Percentiles rank a stretch among this genome's conserved stretches.
Evolutionary conservation across 2,797 vertebrate species (phyloP).

Genomic region (Spizella passerina): DNA sequence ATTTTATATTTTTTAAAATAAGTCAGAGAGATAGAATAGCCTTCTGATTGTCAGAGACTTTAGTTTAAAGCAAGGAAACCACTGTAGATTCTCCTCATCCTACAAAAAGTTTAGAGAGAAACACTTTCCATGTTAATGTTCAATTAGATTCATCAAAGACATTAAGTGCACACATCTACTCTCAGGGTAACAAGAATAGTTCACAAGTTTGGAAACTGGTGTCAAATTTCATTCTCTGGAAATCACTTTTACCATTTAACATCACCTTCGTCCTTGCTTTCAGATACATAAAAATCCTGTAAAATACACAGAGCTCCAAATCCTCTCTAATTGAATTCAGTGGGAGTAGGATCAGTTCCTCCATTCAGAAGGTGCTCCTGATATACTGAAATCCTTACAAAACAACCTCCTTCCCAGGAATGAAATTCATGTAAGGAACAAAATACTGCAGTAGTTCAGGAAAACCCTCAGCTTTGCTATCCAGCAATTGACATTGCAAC

Average conservation of each 20-base stretch:
- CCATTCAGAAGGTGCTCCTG: neutral
- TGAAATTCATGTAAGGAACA: neutral
- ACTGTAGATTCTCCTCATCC: neutral
- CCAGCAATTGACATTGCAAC: neutral
- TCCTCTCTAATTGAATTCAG: neutral
- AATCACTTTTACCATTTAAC: neutral
- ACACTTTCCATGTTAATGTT: neutral
- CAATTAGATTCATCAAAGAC: neutral
- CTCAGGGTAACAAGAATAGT: neutral
- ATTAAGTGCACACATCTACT: neutral
- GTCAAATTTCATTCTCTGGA: neutral
- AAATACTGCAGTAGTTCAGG: neutral
- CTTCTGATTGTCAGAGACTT: conserved; percentile 42
- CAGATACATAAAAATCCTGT: neutral
- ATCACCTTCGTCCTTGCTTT: neutral
- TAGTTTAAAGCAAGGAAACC: conserved; percentile 50
- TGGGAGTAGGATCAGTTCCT: neutral
- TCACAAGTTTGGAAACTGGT: neutral
- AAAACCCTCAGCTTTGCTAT: neutral
- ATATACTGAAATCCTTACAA: neutral
- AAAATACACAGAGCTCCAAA: conserved; percentile 9
- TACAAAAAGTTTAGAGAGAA: neutral
- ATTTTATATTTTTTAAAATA: conserved; percentile 30
- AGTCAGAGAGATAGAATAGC: conserved; percentile 20
- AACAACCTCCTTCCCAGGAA: neutral